Conservation (phyloP, 2,888 invertebrate species). For the Carterocephalus palaemon region DNA sequence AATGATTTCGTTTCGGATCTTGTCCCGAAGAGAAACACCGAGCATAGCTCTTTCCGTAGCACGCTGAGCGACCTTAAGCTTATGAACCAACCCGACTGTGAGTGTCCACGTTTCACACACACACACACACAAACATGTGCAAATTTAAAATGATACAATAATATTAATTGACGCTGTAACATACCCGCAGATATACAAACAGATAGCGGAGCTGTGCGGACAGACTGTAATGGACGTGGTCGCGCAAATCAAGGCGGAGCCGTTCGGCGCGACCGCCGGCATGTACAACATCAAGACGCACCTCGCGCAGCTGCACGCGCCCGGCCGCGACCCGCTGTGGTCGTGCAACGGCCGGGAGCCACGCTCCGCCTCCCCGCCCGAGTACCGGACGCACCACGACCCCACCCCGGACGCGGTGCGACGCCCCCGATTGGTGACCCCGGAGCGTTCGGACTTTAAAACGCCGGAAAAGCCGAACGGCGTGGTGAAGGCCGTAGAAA, state of each 20-base stretch:
- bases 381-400: constrained; percentile 44
- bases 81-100: too few species aligned
- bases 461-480: background rate
- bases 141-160: too few species aligned
- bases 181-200: constrained; percentile 59
- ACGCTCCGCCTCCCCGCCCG: constrained; percentile 50
- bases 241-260: constrained; percentile 72
- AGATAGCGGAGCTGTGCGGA: constrained; percentile 72
- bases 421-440: constrained; percentile 10
- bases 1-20: too few species aligned
- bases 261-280: constrained; percentile 79
- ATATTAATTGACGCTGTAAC: too few species aligned
- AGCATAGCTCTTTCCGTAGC: too few species aligned
- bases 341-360: constrained; percentile 45
- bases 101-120: too few species aligned
- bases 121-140: too few species aligned
- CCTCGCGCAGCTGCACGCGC: constrained; percentile 48
- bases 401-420: constrained; percentile 24
- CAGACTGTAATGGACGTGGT: constrained; percentile 64
- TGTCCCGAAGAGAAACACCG: too few species aligned
- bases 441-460: constrained; percentile 1
- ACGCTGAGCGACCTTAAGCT: too few species aligned
- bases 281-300: constrained; percentile 80
- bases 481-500: constrained; percentile 8
- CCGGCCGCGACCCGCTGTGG: constrained; percentile 57